A percentile compares a stretch with the other conserved stretches of the same genome.
phyloP scores from a whole-genome alignment of 2,113 vertebrate genomes.

The Cephalopholis sonnerati region DNA sequence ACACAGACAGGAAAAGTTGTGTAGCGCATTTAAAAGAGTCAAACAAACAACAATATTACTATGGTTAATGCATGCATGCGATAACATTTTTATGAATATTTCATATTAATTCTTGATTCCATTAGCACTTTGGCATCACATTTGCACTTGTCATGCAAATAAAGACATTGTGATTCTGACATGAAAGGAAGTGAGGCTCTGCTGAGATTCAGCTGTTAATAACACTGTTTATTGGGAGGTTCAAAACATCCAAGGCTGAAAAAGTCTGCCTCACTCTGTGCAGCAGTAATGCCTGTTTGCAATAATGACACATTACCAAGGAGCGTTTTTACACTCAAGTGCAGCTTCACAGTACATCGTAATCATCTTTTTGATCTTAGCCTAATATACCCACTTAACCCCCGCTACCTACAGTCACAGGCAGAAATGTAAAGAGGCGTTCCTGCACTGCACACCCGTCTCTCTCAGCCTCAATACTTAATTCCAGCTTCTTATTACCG shows the following conservation, averaged over 20 bases:
- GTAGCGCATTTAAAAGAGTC: neutral
- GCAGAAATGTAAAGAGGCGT: constrained; percentile 43
- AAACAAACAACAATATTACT: neutral
- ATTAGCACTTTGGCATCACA: constrained; percentile 2
- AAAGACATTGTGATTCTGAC: neutral
- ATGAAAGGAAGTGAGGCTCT: neutral
- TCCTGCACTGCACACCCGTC: constrained; percentile 15
- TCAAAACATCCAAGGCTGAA: constrained; percentile 16
- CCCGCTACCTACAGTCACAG: constrained; percentile 35
- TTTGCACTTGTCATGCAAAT: constrained; percentile 1
- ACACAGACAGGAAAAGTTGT: neutral
- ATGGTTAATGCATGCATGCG: neutral
- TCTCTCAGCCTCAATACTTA: constrained; percentile 36
- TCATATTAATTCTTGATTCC: neutral
- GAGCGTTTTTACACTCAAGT: constrained; percentile 25
- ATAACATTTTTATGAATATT: neutral
- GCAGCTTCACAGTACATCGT: constrained; percentile 42
- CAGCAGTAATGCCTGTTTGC: constrained; percentile 30
- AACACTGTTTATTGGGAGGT: neutral
- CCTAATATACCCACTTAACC: constrained; percentile 56
- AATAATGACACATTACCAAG: constrained; percentile 31
- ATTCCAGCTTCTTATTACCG: constrained; percentile 60
- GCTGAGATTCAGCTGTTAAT: neutral
- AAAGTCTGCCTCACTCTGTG: neutral
- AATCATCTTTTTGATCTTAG: constrained; percentile 61